phyloP scores from a whole-genome alignment of 2,797 vertebrate species.

The Myoxocephalus aenaeus region DNA sequence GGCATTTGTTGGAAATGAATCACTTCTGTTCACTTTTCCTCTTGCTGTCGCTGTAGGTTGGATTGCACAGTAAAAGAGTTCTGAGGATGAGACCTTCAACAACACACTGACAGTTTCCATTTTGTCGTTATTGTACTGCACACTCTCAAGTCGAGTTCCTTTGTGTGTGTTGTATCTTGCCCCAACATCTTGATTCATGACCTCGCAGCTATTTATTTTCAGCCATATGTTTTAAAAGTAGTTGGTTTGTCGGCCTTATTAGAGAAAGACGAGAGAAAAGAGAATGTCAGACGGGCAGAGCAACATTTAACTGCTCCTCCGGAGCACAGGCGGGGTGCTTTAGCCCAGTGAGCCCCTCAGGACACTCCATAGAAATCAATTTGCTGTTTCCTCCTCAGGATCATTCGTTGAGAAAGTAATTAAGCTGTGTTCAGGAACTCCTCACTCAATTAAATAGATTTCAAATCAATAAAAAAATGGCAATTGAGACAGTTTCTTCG shows the following conservation, averaged over 20 bases:
- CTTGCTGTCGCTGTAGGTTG: slow-evolving; percentile 13
- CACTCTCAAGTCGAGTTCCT: background rate
- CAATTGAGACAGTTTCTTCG: slow-evolving; percentile 48
- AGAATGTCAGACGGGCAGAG: slow-evolving; percentile 21
- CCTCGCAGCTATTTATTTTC: background rate
- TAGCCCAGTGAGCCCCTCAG: slow-evolving; percentile 49
- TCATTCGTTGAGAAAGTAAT: slow-evolving; percentile 69
- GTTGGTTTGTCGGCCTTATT: slow-evolving; percentile 9
- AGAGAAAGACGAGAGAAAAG: background rate
- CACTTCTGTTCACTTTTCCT: slow-evolving; percentile 25
- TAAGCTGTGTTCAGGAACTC: slow-evolving; percentile 69
- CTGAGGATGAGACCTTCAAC: background rate
- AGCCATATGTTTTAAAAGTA: background rate
- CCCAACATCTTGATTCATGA: background rate
- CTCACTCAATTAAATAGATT: slow-evolving; percentile 71
- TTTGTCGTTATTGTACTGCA: background rate
- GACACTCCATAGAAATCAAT: slow-evolving; percentile 64
- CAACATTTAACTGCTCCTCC: slow-evolving; percentile 22
- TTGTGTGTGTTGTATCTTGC: background rate
- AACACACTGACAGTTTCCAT: slow-evolving; percentile 4
- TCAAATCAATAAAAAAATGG: slow-evolving; percentile 59
- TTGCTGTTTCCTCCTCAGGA: slow-evolving; percentile 59
- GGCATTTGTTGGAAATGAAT: slow-evolving; percentile 30
- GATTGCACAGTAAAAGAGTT: slow-evolving; percentile 6
- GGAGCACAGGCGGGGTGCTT: slow-evolving; percentile 27